A percentile compares a stretch with the other conserved stretches of the same genome.
These are phyloP conservation scores for Petroica traversi DNA, from an alignment of 2,113 vertebrate genomes.

Conservation along the genomic window DNA sequence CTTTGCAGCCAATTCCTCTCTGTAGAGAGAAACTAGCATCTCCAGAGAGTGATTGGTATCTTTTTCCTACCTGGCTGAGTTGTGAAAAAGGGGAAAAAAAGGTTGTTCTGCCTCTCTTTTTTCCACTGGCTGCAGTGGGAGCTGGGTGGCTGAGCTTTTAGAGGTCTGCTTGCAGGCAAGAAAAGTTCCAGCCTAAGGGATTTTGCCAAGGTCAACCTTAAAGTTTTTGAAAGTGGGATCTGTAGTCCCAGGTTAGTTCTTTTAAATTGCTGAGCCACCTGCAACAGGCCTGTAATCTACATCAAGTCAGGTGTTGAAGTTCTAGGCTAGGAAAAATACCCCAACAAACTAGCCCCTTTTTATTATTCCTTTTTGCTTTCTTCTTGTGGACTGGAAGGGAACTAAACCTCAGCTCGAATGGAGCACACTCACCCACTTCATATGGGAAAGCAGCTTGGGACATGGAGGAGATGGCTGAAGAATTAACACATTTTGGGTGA, in stretches of 20 bases:
- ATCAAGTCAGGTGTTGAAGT: neutral
- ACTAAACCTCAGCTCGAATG: neutral
- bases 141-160: neutral
- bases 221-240: neutral
- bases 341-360: neutral
- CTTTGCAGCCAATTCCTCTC: neutral
- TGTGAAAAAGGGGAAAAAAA: neutral
- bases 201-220: neutral
- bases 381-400: neutral
- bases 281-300: neutral
- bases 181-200: neutral
- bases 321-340: neutral
- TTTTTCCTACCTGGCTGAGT: neutral
- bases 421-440: neutral
- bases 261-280: neutral
- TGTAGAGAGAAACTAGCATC: neutral
- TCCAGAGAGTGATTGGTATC: neutral
- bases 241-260: neutral
- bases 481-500: rapidly evolving
- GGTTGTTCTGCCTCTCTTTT: neutral
- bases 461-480: neutral
- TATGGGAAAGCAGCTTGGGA: neutral
- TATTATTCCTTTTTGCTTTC: neutral
- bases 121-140: neutral
- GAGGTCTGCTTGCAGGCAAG: neutral